phyloP scores from a whole-genome alignment of 1,140 invertebrate species.

The Choristoneura fumiferana region DNA sequence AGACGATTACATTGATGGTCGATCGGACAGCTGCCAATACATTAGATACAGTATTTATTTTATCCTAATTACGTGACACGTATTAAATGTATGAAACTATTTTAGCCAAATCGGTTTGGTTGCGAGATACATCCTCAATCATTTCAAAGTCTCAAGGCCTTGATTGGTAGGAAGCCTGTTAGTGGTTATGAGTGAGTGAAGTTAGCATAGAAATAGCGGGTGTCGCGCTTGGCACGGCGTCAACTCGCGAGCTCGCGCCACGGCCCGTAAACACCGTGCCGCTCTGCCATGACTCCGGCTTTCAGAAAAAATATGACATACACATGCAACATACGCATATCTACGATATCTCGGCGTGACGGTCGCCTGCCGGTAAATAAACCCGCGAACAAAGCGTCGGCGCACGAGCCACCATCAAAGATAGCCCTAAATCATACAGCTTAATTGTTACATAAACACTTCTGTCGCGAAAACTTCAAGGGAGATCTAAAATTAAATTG shows the following conservation, averaged over 20 bases:
- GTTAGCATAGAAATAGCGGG: conserved; percentile 56
- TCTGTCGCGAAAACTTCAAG: conserved; percentile 10
- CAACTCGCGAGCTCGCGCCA: conserved; percentile 37
- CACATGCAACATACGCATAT: not conserved
- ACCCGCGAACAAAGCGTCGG: conserved; percentile 24
- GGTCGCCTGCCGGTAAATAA: conserved; percentile 45
- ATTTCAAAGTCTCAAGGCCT: conserved; percentile 9
- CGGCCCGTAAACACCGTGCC: conserved; percentile 41
- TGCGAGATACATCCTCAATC: conserved; percentile 11
- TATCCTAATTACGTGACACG: not conserved
- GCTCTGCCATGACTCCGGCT: conserved; percentile 20
- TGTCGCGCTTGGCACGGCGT: conserved; percentile 59
- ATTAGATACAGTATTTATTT: not conserved
- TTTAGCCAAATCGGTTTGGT: conserved; percentile 3
- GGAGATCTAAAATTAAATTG: conserved; percentile 42
- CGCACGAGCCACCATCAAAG: conserved; percentile 50
- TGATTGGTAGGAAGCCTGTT: conserved; percentile 13
- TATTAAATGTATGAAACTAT: not conserved
- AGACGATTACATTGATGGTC: conserved; percentile 1
- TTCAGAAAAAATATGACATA: conserved; percentile 56
- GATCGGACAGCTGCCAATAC: not conserved
- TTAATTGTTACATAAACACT: conserved; percentile 37
- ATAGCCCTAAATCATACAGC: conserved; percentile 44
- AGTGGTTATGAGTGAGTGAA: conserved; percentile 23
- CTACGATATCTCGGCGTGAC: not conserved